Evolutionary conservation across 2,888 invertebrate genomes (phyloP).

Genomic region (Campopleginae sp.): DNA sequence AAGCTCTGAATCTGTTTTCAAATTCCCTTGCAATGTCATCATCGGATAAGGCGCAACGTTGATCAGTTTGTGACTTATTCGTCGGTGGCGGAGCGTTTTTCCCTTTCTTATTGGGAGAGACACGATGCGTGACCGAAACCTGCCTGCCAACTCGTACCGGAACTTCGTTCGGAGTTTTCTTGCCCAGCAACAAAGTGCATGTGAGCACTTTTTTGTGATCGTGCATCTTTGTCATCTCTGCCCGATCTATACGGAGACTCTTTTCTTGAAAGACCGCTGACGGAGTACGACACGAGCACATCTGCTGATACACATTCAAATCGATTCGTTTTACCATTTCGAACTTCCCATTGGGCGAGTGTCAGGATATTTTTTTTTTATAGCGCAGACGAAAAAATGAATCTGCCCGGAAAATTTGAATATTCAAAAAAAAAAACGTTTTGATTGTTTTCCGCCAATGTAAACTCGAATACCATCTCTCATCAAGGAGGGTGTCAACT

Average conservation of each 20-base stretch:
- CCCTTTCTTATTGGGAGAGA: too few species aligned
- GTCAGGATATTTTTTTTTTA: not conserved
- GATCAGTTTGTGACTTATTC: not conserved
- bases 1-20: too few species aligned
- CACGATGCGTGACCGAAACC: too few species aligned
- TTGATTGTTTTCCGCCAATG: too few species aligned
- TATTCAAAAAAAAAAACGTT: too few species aligned
- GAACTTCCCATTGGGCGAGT: too few species aligned
- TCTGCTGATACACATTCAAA: constrained; percentile 42
- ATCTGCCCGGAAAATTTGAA: too few species aligned
- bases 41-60: too few species aligned
- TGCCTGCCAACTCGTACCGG: not conserved
- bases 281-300: constrained; percentile 54
- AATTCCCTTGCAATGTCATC: too few species aligned
- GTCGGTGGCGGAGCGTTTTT: not conserved
- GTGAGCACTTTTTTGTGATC: constrained; percentile 17
- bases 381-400: not conserved
- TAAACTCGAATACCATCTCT: too few species aligned
- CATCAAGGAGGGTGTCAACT: too few species aligned
- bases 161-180: constrained; percentile 10
- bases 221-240: constrained; percentile 17
- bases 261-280: constrained; percentile 13
- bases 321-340: too few species aligned
- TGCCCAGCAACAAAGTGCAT: constrained; percentile 49
- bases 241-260: constrained; percentile 12